phyloP scores from a whole-genome alignment of 2,888 invertebrate genomes.

The Xanthia icteritia region DNA sequence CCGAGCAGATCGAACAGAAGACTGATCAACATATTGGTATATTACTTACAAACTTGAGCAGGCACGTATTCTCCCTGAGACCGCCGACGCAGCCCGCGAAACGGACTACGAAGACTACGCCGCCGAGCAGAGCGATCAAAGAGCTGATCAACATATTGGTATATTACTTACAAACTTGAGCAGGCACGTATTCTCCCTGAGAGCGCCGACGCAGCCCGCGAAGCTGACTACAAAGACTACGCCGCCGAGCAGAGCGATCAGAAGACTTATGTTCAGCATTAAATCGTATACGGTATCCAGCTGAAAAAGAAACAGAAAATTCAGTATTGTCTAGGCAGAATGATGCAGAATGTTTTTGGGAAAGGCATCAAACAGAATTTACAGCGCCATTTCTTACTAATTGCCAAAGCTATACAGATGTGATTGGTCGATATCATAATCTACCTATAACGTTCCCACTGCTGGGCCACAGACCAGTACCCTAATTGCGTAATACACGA shows the following conservation, averaged over 20 bases:
- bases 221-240: conserved; percentile 98
- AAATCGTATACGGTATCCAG: conserved; percentile 97
- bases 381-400: neutral
- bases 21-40: conserved; percentile 82
- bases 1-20: conserved; percentile 96
- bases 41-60: conserved; percentile 96
- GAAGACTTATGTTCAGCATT: conserved; percentile 96
- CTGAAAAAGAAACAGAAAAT: conserved; percentile 73
- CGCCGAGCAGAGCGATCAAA: conserved; percentile 96
- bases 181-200: conserved; percentile 97
- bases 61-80: conserved; percentile 96
- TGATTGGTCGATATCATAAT: neutral
- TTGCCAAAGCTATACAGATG: neutral
- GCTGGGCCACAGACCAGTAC: neutral
- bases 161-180: conserved; percentile 95
- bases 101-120: conserved; percentile 97
- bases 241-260: conserved; percentile 95
- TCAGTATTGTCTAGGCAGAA: too few species aligned
- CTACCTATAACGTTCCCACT: neutral
- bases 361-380: neutral
- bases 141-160: conserved; percentile 88
- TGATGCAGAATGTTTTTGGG: neutral
- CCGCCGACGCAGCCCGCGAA: conserved; percentile 98
- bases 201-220: conserved; percentile 97
- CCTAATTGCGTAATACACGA: too few species aligned